Percentiles rank a stretch among this genome's conserved stretches.
Conservation (phyloP, 2,888 invertebrate species). For the Eudasyphora cyanicolor region DNA sequence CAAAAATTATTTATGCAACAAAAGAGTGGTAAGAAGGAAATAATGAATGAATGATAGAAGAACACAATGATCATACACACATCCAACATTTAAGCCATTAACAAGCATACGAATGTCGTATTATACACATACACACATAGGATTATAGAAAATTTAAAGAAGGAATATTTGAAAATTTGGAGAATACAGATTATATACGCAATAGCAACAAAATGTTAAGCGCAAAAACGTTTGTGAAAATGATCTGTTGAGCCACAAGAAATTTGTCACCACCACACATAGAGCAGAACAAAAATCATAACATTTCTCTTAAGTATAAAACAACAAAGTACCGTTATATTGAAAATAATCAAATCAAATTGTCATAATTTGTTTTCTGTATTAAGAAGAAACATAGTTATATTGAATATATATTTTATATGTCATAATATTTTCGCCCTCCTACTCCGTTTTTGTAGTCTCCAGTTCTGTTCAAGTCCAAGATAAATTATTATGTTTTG, state of each 20-base stretch:
- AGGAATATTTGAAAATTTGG: constrained; percentile 46
- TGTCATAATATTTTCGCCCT: background rate
- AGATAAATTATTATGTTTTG: constrained; percentile 26
- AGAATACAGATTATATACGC: constrained; percentile 34
- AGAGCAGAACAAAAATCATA: constrained; percentile 25
- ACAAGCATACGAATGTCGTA: constrained; percentile 40
- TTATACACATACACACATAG: constrained; percentile 28
- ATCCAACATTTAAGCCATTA: constrained; percentile 17
- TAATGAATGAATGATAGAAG: constrained; percentile 31
- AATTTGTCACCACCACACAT: background rate
- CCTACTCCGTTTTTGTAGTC: background rate
- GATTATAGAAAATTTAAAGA: constrained; percentile 60
- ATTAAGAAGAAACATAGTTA: too few relatives aligned
- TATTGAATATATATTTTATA: too few relatives aligned
- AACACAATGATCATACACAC: constrained; percentile 39
- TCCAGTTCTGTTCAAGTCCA: background rate
- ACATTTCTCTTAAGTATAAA: constrained; percentile 67
- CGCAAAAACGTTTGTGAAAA: constrained; percentile 40
- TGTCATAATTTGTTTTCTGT: constrained; percentile 35
- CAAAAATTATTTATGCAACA: constrained; percentile 65
- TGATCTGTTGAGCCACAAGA: constrained; percentile 1
- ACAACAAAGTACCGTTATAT: constrained; percentile 45
- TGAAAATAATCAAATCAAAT: constrained; percentile 58
- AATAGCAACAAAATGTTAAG: constrained; percentile 46
- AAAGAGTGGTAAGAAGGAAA: constrained; percentile 36